Evolutionary conservation across 1,140 invertebrate genomes (phyloP), one percentile per base, ranked within the genome.

Genomic region (Drosophila nigromelanica): DNA sequence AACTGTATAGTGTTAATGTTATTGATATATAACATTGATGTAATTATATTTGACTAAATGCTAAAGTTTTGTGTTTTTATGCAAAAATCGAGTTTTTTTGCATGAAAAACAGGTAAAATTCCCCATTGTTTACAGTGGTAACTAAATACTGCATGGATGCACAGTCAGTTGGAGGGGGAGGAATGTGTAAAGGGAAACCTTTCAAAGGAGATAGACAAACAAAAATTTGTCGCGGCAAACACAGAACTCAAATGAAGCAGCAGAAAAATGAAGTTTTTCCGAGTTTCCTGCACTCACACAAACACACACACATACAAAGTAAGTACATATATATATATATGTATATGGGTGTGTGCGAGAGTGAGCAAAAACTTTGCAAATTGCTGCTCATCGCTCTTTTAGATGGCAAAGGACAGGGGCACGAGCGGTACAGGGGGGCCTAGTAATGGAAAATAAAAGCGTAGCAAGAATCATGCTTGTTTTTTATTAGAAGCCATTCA

Each of bases 391-490:
- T 87, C 73, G 83, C 68, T 89, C 79, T 76, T 59, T 7, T 37
- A 3, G 33, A 35, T 8, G 50, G 24, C 30, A 21, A 43, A 56
- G 10, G 45, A 24, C 35, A 48, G 40, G 43, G 35, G 24, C 30
- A 6, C 30, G 50, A 8, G 15, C 7, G 42, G n/a, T 15, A 30
- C 15, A 18, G 3, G 33, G 11, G 55, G 33, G 15, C 35, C 24
- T 40, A 68, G 70, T 87, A 82, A 82, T 87, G 87, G 78, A 87
- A 87, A 87, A 89, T 83, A 87, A 89, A 83, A 87, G 83, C 68
- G 56, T 68, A 60, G 76, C 79, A 74, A 69, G 79, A 83, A 87
- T 89, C 83, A 80, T 83, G 82, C 87, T 87, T 81, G 55, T 56
- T 60, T 78, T 79, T 77, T 80, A 83, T 87, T 89, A 79, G 67